Conservation (phyloP, 92 coral and sea anemone species). For the Chrysogorgia sp. region DNA sequence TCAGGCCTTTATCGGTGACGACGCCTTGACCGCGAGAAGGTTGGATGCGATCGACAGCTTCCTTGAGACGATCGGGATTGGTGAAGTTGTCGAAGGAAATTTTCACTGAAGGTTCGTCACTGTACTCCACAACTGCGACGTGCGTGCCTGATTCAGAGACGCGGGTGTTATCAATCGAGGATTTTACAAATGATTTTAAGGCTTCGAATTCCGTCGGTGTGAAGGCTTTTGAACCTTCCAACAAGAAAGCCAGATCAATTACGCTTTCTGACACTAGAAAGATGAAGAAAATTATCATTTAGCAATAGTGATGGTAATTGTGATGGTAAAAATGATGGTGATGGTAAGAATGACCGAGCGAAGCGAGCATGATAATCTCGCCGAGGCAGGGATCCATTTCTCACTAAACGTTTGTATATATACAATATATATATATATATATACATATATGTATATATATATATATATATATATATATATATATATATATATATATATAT, state of each 20-base stretch:
- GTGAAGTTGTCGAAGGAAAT: constrained; percentile 59
- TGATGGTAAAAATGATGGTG: too few relatives aligned
- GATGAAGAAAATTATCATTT: too few relatives aligned
- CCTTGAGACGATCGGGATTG: constrained; percentile 55
- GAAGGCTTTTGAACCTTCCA: constrained; percentile 77
- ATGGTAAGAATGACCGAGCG: too few relatives aligned
- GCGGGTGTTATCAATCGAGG: constrained; percentile 55
- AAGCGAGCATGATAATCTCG: too few relatives aligned
- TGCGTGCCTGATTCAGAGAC: constrained; percentile 68
- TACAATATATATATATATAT: too few relatives aligned
- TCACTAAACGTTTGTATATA: too few relatives aligned
- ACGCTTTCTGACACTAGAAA: constrained; percentile 26
- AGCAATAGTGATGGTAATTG: too few relatives aligned
- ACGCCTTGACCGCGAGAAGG: constrained; percentile 56
- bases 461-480: too few relatives aligned
- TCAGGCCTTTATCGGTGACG: constrained; percentile 51
- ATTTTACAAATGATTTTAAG: constrained; percentile 70
- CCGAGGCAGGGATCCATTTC: too few relatives aligned
- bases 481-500: too few relatives aligned
- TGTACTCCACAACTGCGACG: constrained; percentile 77
- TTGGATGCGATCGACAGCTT: constrained; percentile 58
- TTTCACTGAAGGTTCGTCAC: constrained; percentile 52
- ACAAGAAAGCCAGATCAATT: constrained; percentile 72
- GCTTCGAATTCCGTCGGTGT: constrained; percentile 60
- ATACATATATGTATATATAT: too few relatives aligned